These are phyloP conservation scores for Theonella swinhoei DNA, from an alignment of 37 sponge, comb jelly and placozoan genomes.

Conservation along the genomic window DNA sequence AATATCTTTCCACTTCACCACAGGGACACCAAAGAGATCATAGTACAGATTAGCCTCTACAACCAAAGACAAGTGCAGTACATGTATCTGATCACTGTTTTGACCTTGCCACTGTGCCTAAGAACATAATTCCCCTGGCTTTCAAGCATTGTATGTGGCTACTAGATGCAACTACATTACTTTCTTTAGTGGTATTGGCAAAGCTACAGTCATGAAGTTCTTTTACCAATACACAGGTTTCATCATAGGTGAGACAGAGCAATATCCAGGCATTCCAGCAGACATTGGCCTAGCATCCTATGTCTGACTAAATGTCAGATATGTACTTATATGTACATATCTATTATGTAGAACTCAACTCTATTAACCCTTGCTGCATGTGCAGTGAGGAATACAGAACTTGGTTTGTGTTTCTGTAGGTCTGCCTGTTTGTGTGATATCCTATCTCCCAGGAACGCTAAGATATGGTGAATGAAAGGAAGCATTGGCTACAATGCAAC, in stretches of 20 bases:
- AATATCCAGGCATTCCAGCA: not conserved
- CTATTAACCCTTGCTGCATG: too few species aligned
- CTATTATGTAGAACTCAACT: too few species aligned
- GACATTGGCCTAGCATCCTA: not conserved
- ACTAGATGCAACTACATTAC: constrained; percentile 24
- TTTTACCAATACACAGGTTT: constrained; percentile 11
- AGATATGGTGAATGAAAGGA: too few species aligned
- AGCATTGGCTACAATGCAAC: too few species aligned
- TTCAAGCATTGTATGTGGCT: not conserved
- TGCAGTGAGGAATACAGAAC: too few species aligned
- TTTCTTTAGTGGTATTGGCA: constrained; percentile 5
- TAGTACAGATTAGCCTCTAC: constrained; percentile 6
- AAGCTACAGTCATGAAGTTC: not conserved
- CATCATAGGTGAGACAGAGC: not conserved
- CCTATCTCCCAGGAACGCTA: too few species aligned
- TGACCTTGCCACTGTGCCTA: not conserved
- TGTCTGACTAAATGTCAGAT: too few species aligned
- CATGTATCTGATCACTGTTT: not conserved
- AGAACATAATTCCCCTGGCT: not conserved
- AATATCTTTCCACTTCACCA: not conserved
- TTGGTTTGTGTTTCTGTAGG: too few species aligned
- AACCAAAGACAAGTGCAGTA: not conserved
- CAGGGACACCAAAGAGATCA: not conserved
- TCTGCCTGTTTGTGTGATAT: too few species aligned
- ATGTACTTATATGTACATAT: too few species aligned